phyloP scores from a whole-genome alignment of 2,113 vertebrate genomes.

The Ovis aries region DNA sequence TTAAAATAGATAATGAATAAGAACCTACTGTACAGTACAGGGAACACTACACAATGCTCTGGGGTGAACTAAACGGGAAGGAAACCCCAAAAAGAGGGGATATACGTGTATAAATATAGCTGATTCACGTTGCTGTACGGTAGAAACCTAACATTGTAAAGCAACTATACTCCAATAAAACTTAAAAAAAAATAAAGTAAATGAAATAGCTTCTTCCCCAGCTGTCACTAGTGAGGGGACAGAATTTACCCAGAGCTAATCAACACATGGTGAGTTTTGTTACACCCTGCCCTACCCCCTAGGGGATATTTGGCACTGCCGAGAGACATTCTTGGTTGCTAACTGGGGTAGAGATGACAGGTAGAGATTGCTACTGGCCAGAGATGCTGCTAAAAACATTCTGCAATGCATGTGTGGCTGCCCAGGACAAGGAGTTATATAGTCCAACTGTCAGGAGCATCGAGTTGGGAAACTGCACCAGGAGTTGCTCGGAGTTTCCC shows the following conservation, averaged over 20 bases:
- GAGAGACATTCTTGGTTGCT: not conserved
- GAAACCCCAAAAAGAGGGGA: not conserved
- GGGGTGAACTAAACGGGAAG: not conserved
- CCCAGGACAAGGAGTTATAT: not conserved
- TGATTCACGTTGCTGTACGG: not conserved
- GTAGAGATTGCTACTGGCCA: not conserved
- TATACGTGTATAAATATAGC: not conserved
- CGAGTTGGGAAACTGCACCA: not conserved
- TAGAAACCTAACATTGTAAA: not conserved
- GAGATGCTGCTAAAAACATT: not conserved
- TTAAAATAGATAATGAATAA: not conserved
- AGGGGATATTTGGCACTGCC: not conserved
- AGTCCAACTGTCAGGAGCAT: not conserved
- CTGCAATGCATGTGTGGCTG: not conserved
- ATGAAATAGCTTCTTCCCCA: not conserved
- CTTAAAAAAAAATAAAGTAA: not conserved
- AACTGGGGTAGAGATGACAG: not conserved
- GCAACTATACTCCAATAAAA: not conserved
- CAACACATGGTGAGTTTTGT: not conserved
- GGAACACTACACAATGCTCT: not conserved
- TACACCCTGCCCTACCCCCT: not conserved
- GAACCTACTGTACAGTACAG: not conserved
- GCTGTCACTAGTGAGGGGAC: not conserved
- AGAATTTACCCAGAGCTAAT: not conserved
- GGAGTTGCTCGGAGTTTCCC: not conserved